A percentile compares a stretch with the other conserved stretches of the same genome.
Conservation (phyloP, 1,140 invertebrate species). For the Diabrotica virgifera region DNA sequence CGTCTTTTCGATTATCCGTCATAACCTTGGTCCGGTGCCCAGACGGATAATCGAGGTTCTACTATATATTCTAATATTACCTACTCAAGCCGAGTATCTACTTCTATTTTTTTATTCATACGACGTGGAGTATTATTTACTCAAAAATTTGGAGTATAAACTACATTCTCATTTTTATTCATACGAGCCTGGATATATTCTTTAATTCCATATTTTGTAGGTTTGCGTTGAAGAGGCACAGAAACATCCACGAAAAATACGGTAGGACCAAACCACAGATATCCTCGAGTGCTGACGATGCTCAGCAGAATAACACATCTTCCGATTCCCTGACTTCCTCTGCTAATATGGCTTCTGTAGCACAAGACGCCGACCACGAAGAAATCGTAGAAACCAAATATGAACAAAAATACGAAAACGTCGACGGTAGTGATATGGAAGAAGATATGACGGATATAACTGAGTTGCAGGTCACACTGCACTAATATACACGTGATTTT, state of each 20-base stretch:
- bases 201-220: conserved; percentile 30
- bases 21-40: no score
- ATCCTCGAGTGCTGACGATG: conserved; percentile 22
- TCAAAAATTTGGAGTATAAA: no score
- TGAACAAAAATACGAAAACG: conserved; percentile 36
- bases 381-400: conserved; percentile 42
- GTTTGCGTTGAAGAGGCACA: conserved; percentile 54
- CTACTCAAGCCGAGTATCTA: no score
- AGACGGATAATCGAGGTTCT: no score
- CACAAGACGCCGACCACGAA: conserved; percentile 35
- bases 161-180: no score
- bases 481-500: conserved; percentile 28
- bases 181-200: no score
- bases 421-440: conserved; percentile 33
- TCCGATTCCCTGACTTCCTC: conserved; percentile 22
- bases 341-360: conserved; percentile 13
- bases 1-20: no score
- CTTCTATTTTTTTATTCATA: no score
- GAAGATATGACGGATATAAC: conserved; percentile 45
- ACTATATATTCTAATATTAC: no score
- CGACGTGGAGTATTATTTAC: no score
- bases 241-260: conserved; percentile 55
- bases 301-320: conserved; percentile 22
- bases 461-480: conserved; percentile 45
- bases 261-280: conserved; percentile 47